A percentile compares a stretch with the other conserved stretches of the same genome.
Conservation (phyloP, 2,888 invertebrate species). For the Monoplex corrugatus region DNA sequence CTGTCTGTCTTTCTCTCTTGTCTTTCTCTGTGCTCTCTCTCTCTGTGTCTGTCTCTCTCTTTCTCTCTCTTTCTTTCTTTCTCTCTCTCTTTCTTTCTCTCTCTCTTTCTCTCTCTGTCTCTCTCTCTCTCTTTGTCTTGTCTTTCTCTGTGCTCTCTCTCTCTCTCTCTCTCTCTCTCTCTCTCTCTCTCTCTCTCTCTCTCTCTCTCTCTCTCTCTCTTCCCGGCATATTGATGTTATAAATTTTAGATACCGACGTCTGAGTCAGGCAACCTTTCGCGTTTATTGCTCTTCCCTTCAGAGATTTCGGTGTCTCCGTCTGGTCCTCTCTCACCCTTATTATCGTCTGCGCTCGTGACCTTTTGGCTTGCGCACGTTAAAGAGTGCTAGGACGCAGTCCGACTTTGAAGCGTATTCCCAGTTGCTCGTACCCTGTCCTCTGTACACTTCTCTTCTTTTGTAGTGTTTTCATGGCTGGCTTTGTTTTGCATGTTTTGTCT, state of each 20-base stretch:
- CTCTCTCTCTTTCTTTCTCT: background rate
- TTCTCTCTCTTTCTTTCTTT: background rate
- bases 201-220: background rate
- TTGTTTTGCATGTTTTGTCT: no score
- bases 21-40: background rate
- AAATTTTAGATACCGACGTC: background rate
- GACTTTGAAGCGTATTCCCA: no score
- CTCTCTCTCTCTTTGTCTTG: background rate
- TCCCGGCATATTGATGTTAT: background rate
- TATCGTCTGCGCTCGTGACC: no score
- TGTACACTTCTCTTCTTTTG: background rate
- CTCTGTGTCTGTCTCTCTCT: background rate
- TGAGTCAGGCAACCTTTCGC: background rate
- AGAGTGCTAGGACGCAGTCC: no score
- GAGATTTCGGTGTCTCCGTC: background rate
- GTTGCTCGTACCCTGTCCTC: no score
- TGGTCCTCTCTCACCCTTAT: background rate
- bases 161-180: background rate
- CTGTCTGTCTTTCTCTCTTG: background rate
- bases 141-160: background rate
- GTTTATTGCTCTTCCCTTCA: background rate
- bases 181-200: background rate
- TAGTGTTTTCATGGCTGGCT: background rate
- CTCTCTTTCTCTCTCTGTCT: background rate
- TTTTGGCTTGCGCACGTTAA: no score